phyloP scores from a whole-genome alignment of 2,797 vertebrate species.

The Falco columbarius region DNA sequence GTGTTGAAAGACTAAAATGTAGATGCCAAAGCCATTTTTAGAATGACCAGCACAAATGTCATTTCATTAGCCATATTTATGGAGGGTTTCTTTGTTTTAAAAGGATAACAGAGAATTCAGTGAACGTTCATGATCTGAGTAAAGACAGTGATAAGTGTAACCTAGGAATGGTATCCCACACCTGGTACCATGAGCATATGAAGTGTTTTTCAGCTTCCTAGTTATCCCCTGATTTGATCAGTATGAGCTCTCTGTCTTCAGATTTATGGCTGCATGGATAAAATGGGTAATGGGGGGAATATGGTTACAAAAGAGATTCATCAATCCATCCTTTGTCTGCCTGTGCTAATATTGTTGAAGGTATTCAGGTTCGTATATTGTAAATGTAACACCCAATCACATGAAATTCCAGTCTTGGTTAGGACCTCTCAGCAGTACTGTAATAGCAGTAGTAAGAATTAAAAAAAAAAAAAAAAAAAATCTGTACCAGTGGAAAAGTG shows the following conservation, averaged over 20 bases:
- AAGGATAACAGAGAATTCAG: neutral
- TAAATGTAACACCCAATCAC: neutral
- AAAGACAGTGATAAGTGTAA: neutral
- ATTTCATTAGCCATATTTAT: neutral
- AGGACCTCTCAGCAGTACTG: neutral
- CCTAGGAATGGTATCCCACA: neutral
- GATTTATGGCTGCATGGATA: fast-evolving
- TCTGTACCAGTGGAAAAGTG: neutral
- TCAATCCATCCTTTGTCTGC: neutral
- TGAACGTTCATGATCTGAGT: neutral
- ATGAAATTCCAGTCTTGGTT: neutral
- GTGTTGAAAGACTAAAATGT: neutral
- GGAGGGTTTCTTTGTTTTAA: neutral
- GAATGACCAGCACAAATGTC: neutral
- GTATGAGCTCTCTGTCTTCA: neutral
- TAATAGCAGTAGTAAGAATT: neutral
- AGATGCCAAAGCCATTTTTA: neutral
- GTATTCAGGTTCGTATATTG: neutral
- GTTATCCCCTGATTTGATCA: neutral
- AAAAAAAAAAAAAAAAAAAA: neutral
- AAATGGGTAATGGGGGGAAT: neutral
- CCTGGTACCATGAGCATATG: neutral
- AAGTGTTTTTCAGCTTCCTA: neutral
- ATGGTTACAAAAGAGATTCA: neutral
- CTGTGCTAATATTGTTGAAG: neutral